Percentiles rank a stretch among this genome's conserved stretches.
These are phyloP conservation scores for Himantopus leucocephalus DNA, from an alignment of 2,113 vertebrate genomes.

Conservation along the genomic window DNA sequence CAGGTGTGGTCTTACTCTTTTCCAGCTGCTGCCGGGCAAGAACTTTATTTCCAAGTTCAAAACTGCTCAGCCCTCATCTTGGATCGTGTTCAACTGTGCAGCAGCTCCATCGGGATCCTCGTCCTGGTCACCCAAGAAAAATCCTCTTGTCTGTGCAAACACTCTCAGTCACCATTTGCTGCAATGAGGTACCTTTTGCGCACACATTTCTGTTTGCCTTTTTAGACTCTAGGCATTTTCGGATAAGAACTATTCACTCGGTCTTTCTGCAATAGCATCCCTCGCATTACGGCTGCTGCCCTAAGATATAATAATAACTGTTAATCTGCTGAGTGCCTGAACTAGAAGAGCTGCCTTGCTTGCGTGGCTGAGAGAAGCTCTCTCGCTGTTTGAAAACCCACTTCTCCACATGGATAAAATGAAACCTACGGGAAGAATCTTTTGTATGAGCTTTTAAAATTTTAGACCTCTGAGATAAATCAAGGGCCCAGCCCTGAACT, in stretches of 20 bases:
- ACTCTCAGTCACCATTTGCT: background rate
- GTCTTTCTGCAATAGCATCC: background rate
- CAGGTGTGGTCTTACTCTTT: conserved; percentile 29
- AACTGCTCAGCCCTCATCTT: background rate
- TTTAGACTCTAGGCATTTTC: background rate
- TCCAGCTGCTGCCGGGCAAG: background rate
- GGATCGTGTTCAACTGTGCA: fast-evolving
- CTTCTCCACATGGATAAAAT: background rate
- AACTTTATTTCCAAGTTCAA: conserved; percentile 6
- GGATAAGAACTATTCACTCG: background rate
- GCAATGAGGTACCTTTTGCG: fast-evolving
- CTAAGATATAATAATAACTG: background rate
- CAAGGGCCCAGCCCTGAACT: background rate
- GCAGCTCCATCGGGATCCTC: background rate
- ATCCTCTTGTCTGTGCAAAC: background rate
- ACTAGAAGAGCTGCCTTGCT: background rate
- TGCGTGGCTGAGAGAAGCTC: background rate
- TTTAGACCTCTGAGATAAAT: background rate
- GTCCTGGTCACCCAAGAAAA: background rate
- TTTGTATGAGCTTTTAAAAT: background rate
- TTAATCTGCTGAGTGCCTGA: background rate
- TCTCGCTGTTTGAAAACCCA: background rate
- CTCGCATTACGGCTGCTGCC: background rate
- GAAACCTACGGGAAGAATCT: background rate
- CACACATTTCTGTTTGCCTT: background rate